These are phyloP conservation scores for Melanotaenia duboulayi DNA, from an alignment of 2,113 vertebrate genomes.

Conservation along the genomic window DNA sequence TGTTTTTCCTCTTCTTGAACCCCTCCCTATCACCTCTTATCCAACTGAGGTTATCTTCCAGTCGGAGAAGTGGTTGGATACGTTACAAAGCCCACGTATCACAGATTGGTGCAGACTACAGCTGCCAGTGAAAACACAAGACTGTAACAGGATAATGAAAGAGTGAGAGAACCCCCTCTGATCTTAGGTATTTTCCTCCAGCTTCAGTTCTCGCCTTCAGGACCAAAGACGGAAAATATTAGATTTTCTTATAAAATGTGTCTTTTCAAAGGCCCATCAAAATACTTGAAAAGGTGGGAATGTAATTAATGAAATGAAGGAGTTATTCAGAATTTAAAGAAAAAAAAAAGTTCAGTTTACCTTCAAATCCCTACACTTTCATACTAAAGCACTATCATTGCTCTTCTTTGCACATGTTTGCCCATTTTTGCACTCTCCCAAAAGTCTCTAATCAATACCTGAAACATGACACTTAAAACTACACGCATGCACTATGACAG, in stretches of 20 bases:
- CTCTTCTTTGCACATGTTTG: conserved; percentile 24
- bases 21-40: conserved; percentile 61
- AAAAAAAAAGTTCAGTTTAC: not conserved
- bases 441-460: conserved; percentile 41
- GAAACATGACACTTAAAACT: conserved; percentile 41
- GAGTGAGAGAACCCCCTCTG: conserved; percentile 59
- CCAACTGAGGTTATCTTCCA: conserved; percentile 51
- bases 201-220: conserved; percentile 26
- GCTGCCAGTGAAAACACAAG: conserved; percentile 71
- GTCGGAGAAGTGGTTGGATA: conserved; percentile 35
- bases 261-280: conserved; percentile 6
- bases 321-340: not conserved
- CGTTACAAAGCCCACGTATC: conserved; percentile 52
- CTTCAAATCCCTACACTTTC: conserved; percentile 4
- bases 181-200: conserved; percentile 63
- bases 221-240: no score
- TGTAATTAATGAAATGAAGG: not conserved
- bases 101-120: conserved; percentile 28
- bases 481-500: conserved; percentile 40
- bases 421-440: conserved; percentile 22
- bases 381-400: conserved; percentile 36
- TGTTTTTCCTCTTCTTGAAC: conserved; percentile 43
- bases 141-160: conserved; percentile 74
- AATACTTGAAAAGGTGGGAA: conserved; percentile 2
- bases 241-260: no score